Evolutionary conservation across 92 coral and sea anemone species (phyloP).

Genomic region (Epizoanthus stellaris): DNA sequence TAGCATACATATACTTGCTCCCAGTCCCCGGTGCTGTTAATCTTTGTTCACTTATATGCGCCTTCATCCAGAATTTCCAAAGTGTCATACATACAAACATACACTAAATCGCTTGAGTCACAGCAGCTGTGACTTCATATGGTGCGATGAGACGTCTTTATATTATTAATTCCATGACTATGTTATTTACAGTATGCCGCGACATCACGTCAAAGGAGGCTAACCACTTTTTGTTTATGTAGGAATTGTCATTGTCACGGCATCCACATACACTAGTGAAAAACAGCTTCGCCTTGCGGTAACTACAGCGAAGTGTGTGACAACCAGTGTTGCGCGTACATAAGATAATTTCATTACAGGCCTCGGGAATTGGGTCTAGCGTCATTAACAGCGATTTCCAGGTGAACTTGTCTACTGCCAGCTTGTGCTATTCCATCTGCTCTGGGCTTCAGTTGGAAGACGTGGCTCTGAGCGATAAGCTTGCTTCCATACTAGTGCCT

Average conservation of each 20-base stretch:
- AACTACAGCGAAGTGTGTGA: constrained; percentile 57
- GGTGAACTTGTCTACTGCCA: constrained; percentile 47
- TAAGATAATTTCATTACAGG: constrained; percentile 66
- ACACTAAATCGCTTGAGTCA: too few relatives aligned
- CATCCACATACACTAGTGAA: background rate
- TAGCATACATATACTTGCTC: too few relatives aligned
- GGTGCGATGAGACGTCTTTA: too few relatives aligned
- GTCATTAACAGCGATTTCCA: constrained; percentile 43
- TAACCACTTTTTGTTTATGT: too few relatives aligned
- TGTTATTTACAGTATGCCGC: too few relatives aligned
- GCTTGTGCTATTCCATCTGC: background rate
- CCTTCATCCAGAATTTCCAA: too few relatives aligned
- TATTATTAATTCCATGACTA: too few relatives aligned
- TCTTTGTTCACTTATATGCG: too few relatives aligned
- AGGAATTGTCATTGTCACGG: background rate
- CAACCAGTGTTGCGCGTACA: constrained; percentile 63
- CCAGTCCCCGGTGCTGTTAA: too few relatives aligned
- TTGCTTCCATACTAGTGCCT: constrained; percentile 55
- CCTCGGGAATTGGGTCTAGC: constrained; percentile 56
- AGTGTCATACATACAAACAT: too few relatives aligned
- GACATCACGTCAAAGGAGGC: too few relatives aligned
- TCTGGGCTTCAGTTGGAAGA: background rate
- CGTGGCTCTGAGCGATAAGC: constrained; percentile 14
- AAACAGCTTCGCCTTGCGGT: constrained; percentile 11
- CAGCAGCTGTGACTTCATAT: too few relatives aligned